Base-by-base conservation (phyloP, 1,140 invertebrate genomes). In the Ditylenchus dipsaci region DNA sequence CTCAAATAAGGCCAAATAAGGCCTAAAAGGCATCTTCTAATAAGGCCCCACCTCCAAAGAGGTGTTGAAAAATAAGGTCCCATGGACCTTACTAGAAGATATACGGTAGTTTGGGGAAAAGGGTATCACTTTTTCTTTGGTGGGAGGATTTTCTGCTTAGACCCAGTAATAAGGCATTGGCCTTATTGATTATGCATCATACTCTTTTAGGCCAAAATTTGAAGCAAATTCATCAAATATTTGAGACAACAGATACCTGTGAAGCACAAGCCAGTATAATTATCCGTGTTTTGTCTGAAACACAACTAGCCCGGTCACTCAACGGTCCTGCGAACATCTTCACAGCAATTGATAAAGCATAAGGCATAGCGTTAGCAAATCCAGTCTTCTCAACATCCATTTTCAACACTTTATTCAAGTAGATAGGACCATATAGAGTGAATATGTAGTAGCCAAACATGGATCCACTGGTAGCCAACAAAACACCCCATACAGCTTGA, bases 211-310 rank as follows among this genome's bases (percentile, higher is more conserved):
- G 21, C 45, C 21, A 15, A 47, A 47, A 47, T 47, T 47, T 15
- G 15, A 47, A 47, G 15, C 15, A 47, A 47, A 47, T 47, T 47
- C 21, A 47, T 47, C 15, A 15, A 47, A 15, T 15, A 47, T 47
- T 15, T 15, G 15, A 47, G 21, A 15, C 21, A 47, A 15, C 21
- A 47, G 15, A 15, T 60, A 60, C 58, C 58, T 60, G 58, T 21
- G 58, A 60, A 60, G 21, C 21, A 13, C n/a, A 15, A 21, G 58
- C 58, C 13, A 60, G 21, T 13, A 60, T 53, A 15, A 60, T 53
- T 15, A 60, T 60, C 23, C 58, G n/a, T n/a, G 58, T 21, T 19
- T 53, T n/a, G 15, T 60, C 58, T 13, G n/a, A 19, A 60, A 60
- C 23, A 53, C 58, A 60, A 15, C 15, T 33, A 15, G 21, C 13